Evolutionary conservation across 1,140 invertebrate species (phyloP).

Genomic region (Lysiphlebus fabarum): DNA sequence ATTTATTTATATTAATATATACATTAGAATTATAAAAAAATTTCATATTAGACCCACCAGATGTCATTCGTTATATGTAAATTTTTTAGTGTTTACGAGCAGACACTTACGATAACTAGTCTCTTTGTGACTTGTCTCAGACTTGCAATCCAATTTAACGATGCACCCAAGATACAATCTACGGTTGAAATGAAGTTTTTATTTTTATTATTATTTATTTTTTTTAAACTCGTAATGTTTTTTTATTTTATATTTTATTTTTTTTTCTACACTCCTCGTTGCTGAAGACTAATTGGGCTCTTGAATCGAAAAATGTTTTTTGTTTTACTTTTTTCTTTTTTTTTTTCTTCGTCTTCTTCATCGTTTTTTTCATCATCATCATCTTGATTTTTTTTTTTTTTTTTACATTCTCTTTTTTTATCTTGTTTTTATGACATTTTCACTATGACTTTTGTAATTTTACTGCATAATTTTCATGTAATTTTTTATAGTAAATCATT

Average conservation of each 20-base stretch:
- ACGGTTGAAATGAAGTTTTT: slow-evolving; percentile 23
- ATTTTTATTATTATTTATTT: slow-evolving; percentile 9
- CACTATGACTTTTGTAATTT: no score
- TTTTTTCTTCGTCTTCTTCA: slow-evolving; percentile 11
- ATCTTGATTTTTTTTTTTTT: no score
- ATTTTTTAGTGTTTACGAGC: slow-evolving; percentile 48
- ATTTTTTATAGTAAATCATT: no score
- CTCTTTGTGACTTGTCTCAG: slow-evolving; percentile 23
- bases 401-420: no score
- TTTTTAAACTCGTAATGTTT: slow-evolving; percentile 17
- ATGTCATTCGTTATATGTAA: slow-evolving; percentile 54
- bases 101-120: slow-evolving; percentile 44
- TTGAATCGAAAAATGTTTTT: slow-evolving; percentile 3
- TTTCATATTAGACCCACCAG: slow-evolving; percentile 42
- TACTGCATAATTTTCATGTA: no score
- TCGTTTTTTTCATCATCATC: not conserved
- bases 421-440: no score
- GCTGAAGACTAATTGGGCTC: slow-evolving; percentile 21
- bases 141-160: slow-evolving; percentile 35
- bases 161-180: slow-evolving; percentile 37
- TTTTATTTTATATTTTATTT: slow-evolving; percentile 16
- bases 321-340: slow-evolving; percentile 3
- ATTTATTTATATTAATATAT: no score
- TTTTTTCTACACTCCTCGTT: slow-evolving; percentile 15
- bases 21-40: no score